Evolutionary conservation across 2,888 invertebrate genomes (phyloP), one percentile per base, ranked within the genome.

Genomic region (Drosophila kanekoi): DNA sequence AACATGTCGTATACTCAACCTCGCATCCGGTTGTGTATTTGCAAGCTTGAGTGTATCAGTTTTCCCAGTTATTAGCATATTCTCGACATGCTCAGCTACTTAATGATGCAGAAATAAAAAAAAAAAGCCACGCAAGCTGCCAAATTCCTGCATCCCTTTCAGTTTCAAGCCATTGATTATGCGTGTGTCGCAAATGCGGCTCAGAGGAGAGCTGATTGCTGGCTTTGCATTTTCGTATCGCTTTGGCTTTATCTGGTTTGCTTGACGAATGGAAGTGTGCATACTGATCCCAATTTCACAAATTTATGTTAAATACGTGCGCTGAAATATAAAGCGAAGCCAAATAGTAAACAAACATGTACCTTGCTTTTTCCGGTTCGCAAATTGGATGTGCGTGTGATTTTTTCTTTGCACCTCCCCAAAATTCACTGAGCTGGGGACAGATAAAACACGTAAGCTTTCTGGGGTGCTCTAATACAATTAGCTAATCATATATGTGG

Each of bases 251-350:
- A 64, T 64, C 43, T 32, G 51, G 13, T 32, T 71, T 43, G 52
- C 53, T 65, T 70, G 75, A 78, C 72, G 84, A 67, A 78, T 67
- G 78, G 41, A 65, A 63, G 32, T 58, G 18, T 48, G 64, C 64
- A 66, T 59, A 72, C 65, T 64, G 64, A 74, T 77, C 59, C 45
- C 59, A 58, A 63, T 73, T 73, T 82, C 67, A 63, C 64, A 71
- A 77, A 81, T 81, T 77, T 78, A 81, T 68, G 84, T 66, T 72
- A 70, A 63, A 79, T 64, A 79, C 74, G 77, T 65, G 77, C 48
- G 66, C 68, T 23, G 79, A 66, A 76, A 72, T 58, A 53, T 41
- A 65, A 72, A 64, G 49, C 65, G 33, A 44, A 45, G n/a, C 6
- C 11, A 38, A 52, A 62, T 54, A 66, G 54, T 32, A n/a, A 41